Evolutionary conservation across 2,888 invertebrate genomes (phyloP).

Genomic region (Chelonus formosanus): DNA sequence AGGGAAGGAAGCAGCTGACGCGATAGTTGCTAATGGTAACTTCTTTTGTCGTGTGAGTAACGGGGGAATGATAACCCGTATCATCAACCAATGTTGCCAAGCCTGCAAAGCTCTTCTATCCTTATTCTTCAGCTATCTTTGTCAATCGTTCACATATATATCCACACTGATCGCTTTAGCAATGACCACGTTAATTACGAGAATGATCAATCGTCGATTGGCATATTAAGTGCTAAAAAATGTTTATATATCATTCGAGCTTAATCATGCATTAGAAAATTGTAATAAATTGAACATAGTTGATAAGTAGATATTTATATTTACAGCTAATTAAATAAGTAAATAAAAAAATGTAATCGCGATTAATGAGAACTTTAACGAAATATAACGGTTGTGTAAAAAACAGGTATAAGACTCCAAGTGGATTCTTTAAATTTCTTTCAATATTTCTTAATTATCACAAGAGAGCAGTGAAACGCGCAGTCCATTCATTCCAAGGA

Average conservation of each 20-base stretch:
- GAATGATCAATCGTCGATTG: conserved; percentile 12
- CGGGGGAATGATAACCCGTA: conserved; percentile 50
- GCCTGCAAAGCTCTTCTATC: conserved; percentile 33
- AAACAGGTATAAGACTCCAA: not conserved
- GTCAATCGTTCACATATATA: conserved; percentile 12
- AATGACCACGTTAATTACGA: not conserved
- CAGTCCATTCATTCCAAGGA: conserved; percentile 49
- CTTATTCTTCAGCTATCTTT: conserved; percentile 31
- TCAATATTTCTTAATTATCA: conserved; percentile 50
- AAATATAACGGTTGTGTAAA: too few relatives aligned
- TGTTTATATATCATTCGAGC: too few relatives aligned
- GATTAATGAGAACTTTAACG: too few relatives aligned
- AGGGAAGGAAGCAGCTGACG: conserved; percentile 44
- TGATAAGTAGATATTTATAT: not conserved
- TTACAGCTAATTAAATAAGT: not conserved
- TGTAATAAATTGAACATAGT: too few relatives aligned
- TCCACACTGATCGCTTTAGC: not conserved
- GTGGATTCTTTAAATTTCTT: conserved; percentile 31
- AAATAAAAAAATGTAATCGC: not conserved
- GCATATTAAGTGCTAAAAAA: too few relatives aligned
- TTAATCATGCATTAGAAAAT: too few relatives aligned
- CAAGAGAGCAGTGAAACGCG: conserved; percentile 33
- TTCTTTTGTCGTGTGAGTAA: conserved; percentile 41
- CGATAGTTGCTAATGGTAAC: conserved; percentile 40
- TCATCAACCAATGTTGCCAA: conserved; percentile 50